Evolutionary conservation across 2,113 vertebrate species (phyloP).

Genomic region (Capreolus pygargus): DNA sequence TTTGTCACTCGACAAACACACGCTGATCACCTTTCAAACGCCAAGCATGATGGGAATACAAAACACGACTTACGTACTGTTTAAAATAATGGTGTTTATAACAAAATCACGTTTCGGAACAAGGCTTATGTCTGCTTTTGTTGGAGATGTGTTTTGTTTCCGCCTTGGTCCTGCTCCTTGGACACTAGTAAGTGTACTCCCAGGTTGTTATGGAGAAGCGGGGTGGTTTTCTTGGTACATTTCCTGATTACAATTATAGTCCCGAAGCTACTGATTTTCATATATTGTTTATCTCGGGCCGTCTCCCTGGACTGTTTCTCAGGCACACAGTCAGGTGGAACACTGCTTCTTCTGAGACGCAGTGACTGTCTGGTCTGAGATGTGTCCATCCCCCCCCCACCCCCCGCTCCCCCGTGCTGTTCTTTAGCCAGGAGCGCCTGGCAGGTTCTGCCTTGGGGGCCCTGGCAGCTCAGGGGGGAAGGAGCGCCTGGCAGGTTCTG

Average conservation of each 20-base stretch:
- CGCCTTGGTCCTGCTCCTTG: not conserved
- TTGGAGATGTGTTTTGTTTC: not conserved
- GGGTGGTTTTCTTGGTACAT: not conserved
- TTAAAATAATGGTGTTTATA: not conserved
- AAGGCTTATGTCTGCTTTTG: not conserved
- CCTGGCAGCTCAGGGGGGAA: not conserved
- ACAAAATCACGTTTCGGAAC: not conserved
- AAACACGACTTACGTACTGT: not conserved
- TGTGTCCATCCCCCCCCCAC: not conserved
- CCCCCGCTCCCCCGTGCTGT: fast-evolving
- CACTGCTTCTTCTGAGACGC: not conserved
- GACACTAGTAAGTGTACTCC: not conserved
- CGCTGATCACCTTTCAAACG: not conserved
- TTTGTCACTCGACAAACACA: not conserved
- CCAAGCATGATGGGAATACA: not conserved
- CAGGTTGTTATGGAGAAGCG: not conserved
- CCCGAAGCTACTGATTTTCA: not conserved
- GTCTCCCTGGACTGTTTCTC: not conserved
- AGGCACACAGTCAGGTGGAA: not conserved
- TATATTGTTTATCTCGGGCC: not conserved
- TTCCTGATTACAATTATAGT: not conserved
- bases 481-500: not conserved
- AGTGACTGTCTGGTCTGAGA: not conserved
- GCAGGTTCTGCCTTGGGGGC: not conserved
- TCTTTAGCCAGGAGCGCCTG: not conserved